Evolutionary conservation across 2,113 vertebrate genomes (phyloP), one percentile per base, ranked within the genome.

Genomic region (Marmota flaviventris): DNA sequence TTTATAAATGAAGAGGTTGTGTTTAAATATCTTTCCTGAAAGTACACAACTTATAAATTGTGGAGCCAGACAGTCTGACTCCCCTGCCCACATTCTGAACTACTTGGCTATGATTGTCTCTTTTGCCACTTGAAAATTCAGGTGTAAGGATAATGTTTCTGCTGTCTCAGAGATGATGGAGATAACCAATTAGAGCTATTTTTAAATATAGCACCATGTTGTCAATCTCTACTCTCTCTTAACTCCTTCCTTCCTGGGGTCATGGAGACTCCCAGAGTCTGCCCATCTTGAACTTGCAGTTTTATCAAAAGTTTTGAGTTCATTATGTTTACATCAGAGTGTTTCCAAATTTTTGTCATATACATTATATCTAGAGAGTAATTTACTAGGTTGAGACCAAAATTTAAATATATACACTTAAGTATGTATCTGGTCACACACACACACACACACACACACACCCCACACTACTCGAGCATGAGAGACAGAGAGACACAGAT

Each of bases 1-100:
- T 93, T 95, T 77, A 76, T 51, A 96, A 96, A 81, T 20, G 37
- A 85, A 79, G n/a, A 94, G 1, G 17, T 48, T 73, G 58, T 83
- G 29, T 76, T 91, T 63, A 87, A 37, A 25, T 37, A 92, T 72
- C 20, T 53, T 93, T 81, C 27, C 76, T 22, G 11, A 96, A 93
- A 92, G 85, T 42, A 65, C 2, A 45, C 25, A 65, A 9, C 37
- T 24, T 53, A 27, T 67, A 89, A 69, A 56, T 48, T 67, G 25
- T 73, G 45, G 29, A 58, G 5, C 45, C 58, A 83, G 86, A 32
- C 5, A 81, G 67, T 51, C 84, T 78, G 84, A 70, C 32, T 81
- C 9, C 13, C 1, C 11, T 72, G 65, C 20, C 8, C 63, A 29
- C 37, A 29, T 85, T 81, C n/a, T 72, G 45, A 82, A 63, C 20